phyloP scores from a whole-genome alignment of 30 jellyfish, hydroid and myxozoan species.

The Turritopsis dohrnii region DNA sequence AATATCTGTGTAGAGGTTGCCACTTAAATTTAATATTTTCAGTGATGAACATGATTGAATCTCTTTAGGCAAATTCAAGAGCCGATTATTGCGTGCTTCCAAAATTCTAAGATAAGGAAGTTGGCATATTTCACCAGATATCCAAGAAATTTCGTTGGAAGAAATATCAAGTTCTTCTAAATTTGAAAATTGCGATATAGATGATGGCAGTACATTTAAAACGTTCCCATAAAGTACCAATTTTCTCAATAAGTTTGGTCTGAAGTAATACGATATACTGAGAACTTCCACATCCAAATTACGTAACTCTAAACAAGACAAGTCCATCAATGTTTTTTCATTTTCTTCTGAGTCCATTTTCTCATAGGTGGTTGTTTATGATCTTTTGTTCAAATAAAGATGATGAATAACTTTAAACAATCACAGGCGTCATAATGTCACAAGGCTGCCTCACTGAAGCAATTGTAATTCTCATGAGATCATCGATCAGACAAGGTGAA shows the following conservation, averaged over 20 bases:
- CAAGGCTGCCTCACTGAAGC: background rate
- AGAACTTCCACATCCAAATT: conserved; percentile 41
- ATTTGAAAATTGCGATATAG: conserved; percentile 49
- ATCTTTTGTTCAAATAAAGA: background rate
- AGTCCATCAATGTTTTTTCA: conserved; percentile 33
- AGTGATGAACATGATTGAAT: conserved; percentile 46
- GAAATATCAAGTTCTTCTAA: conserved; percentile 85
- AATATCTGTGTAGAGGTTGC: conserved; percentile 52
- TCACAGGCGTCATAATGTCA: background rate
- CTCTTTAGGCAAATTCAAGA: conserved; percentile 75
- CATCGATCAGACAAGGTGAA: background rate
- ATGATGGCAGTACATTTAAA: conserved; percentile 63
- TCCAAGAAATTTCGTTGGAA: conserved; percentile 85
- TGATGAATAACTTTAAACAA: background rate
- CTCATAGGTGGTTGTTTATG: background rate
- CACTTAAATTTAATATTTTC: conserved; percentile 69
- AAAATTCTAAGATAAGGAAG: conserved; percentile 45
- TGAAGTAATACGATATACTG: conserved; percentile 28
- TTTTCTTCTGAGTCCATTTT: conserved; percentile 19
- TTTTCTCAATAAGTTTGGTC: conserved; percentile 42
- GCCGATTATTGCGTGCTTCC: conserved; percentile 72
- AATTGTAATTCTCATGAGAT: background rate
- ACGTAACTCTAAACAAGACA: conserved; percentile 60
- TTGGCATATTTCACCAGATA: conserved; percentile 74
- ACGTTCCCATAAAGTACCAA: conserved; percentile 63